Evolutionary conservation across 2,113 vertebrate genomes (phyloP).

Genomic region (Mustelus asterias): DNA sequence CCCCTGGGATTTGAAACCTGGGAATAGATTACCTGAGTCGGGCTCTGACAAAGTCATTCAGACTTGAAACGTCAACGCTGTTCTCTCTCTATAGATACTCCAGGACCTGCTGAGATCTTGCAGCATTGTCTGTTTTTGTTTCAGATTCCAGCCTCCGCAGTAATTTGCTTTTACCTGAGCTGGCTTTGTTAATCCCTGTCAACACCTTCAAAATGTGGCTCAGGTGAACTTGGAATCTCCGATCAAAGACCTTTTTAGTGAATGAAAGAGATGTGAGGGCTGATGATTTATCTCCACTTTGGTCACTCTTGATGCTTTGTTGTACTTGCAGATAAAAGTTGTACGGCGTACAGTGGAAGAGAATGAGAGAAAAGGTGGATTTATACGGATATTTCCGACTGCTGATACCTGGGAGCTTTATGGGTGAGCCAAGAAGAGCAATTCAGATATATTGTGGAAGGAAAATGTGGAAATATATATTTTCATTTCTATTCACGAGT

Average conservation of each 20-base stretch:
- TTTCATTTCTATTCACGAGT: not conserved
- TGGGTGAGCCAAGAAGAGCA: slow-evolving; percentile 57
- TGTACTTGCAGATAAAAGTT: slow-evolving; percentile 69
- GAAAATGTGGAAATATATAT: not conserved
- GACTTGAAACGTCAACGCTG: too few relatives aligned
- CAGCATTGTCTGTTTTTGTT: too few relatives aligned
- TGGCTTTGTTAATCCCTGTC: not conserved
- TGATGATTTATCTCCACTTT: not conserved
- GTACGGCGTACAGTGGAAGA: slow-evolving; percentile 83
- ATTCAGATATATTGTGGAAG: not conserved
- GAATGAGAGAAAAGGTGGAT: slow-evolving; percentile 82
- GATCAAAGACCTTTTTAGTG: too few relatives aligned
- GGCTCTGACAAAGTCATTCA: too few relatives aligned
- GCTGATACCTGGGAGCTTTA: slow-evolving; percentile 85
- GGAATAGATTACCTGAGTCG: too few relatives aligned
- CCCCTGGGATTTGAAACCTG: not conserved
- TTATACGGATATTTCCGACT: slow-evolving; percentile 89
- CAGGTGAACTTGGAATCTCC: not conserved
- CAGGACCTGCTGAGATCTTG: too few relatives aligned
- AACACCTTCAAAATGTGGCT: not conserved
- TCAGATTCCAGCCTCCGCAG: too few relatives aligned
- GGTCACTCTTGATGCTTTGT: not conserved
- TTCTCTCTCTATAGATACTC: too few relatives aligned
- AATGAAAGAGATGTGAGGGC: not conserved
- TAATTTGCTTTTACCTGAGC: not conserved